These are phyloP conservation scores for Drosophila buzzatii DNA, from an alignment of 2,888 invertebrate genomes.

Conservation along the genomic window DNA sequence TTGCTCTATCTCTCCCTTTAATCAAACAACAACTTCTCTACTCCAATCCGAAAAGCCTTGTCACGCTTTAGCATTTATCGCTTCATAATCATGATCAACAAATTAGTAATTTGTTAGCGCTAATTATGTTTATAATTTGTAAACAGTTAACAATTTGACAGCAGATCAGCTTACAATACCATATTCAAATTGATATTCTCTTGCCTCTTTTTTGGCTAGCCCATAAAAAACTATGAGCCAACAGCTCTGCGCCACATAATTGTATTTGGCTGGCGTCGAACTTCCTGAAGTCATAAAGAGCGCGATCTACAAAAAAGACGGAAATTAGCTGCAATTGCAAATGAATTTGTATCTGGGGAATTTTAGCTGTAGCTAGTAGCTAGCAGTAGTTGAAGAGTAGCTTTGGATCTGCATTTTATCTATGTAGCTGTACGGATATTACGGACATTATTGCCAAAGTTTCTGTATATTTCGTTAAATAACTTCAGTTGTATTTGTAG, in stretches of 20 bases:
- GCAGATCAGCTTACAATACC: background rate
- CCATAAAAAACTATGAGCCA: background rate
- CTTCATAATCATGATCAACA: background rate
- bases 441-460: no score
- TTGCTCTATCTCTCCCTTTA: background rate
- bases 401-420: background rate
- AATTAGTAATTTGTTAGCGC: background rate
- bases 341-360: constrained; percentile 14
- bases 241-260: constrained; percentile 1
- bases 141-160: constrained; percentile 9
- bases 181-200: no score
- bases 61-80: background rate
- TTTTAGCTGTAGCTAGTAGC: background rate
- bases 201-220: background rate
- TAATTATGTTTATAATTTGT: background rate
- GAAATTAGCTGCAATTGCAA: constrained; percentile 23
- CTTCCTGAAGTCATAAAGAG: constrained; percentile 72
- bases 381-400: background rate
- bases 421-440: background rate
- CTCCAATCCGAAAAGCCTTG: background rate
- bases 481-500: no score
- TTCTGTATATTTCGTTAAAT: background rate
- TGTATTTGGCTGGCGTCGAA: constrained; percentile 53
- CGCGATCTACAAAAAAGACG: constrained; percentile 22
- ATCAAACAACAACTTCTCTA: background rate